phyloP scores from a whole-genome alignment of 2,888 invertebrate species.

The Eupelmus urozonus region DNA sequence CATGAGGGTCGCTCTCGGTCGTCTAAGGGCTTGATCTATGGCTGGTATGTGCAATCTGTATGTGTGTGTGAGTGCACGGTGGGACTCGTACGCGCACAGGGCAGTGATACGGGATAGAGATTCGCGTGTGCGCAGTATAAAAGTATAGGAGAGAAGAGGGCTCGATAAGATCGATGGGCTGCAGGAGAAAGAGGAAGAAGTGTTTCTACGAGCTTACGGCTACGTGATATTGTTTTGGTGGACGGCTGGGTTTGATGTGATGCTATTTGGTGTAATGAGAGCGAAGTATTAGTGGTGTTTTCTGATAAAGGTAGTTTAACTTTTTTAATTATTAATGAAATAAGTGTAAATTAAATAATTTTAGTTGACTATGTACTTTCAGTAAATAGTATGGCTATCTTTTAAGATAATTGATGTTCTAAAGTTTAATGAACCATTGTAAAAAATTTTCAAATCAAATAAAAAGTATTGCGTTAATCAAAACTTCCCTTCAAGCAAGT shows the following conservation, averaged over 20 bases:
- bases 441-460: background rate
- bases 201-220: background rate
- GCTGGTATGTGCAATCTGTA: slow-evolving; percentile 66
- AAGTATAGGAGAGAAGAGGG: background rate
- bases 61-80: background rate
- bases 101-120: slow-evolving; percentile 22
- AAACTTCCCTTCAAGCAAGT: background rate
- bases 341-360: too few species aligned
- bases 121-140: slow-evolving; percentile 8
- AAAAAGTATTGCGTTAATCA: background rate
- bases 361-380: too few species aligned
- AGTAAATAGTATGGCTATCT: too few species aligned
- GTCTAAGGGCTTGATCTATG: slow-evolving; percentile 75
- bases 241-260: too few species aligned
- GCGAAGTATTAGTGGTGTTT: too few species aligned
- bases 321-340: too few species aligned
- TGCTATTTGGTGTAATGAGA: too few species aligned
- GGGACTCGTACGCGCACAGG: slow-evolving; percentile 61
- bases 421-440: too few species aligned
- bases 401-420: too few species aligned
- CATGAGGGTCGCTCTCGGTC: slow-evolving; percentile 63
- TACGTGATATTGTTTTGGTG: too few species aligned
- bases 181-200: background rate
- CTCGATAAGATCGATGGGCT: slow-evolving; percentile 60
- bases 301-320: too few species aligned